phyloP scores from a whole-genome alignment of 2,113 vertebrate genomes.

The Haplotaxodon microlepis region DNA sequence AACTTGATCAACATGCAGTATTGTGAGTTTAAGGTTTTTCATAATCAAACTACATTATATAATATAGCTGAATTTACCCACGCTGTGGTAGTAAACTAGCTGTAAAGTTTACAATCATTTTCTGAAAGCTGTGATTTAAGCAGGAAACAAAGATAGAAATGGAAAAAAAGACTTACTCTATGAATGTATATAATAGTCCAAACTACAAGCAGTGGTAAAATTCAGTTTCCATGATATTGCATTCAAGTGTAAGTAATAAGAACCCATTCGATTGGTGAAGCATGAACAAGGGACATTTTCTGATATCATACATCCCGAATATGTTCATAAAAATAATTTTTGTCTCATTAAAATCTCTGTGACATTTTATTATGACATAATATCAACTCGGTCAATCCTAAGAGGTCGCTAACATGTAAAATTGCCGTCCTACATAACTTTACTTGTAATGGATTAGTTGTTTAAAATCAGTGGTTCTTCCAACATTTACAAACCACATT shows the following conservation, averaged over 20 bases:
- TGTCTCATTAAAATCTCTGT: background rate
- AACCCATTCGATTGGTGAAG: background rate
- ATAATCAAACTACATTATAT: background rate
- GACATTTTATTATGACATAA: background rate
- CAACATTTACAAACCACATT: background rate
- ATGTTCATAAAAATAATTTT: background rate
- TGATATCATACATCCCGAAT: background rate
- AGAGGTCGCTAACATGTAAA: background rate
- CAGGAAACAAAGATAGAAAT: background rate
- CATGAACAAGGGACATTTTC: background rate
- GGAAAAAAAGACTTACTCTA: background rate
- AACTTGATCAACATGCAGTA: background rate
- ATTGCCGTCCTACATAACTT: background rate
- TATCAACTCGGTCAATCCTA: background rate
- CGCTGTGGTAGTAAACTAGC: rapidly evolving
- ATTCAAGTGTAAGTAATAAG: background rate
- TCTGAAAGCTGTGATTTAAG: background rate
- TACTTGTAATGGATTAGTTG: background rate
- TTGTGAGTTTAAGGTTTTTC: background rate
- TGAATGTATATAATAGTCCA: background rate
- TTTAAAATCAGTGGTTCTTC: background rate
- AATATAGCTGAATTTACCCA: background rate
- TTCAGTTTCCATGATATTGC: background rate
- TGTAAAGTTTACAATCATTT: background rate
- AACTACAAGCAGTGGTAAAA: background rate